phyloP scores from a whole-genome alignment of 2,888 invertebrate genomes.

The Trilocha varians region DNA sequence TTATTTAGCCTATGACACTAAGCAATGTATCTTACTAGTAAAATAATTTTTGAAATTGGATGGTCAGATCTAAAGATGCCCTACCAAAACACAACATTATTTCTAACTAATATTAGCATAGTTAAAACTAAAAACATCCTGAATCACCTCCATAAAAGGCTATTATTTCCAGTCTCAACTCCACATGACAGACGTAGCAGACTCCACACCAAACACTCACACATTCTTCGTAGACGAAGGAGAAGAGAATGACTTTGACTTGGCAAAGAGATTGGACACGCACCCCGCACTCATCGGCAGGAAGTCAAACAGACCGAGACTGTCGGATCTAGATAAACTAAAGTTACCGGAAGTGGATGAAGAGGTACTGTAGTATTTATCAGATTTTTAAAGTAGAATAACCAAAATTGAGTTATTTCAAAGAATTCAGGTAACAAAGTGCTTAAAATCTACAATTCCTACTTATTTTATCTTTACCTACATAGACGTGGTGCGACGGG shows the following conservation, averaged over 20 bases:
- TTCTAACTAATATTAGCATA: no score
- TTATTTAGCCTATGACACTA: no score
- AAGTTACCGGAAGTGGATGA: conserved; percentile 74
- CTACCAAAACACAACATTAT: no score
- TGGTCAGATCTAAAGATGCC: no score
- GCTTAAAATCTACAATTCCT: no score
- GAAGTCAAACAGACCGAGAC: conserved; percentile 78
- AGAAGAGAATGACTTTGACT: conserved; percentile 76
- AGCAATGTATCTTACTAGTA: no score
- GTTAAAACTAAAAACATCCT: background rate
- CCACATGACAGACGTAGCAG: conserved; percentile 85
- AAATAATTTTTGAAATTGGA: no score
- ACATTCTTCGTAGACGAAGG: conserved; percentile 83
- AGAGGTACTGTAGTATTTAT: conserved; percentile 31
- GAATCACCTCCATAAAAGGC: background rate
- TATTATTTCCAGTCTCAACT: conserved; percentile 78
- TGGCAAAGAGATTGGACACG: conserved; percentile 81
- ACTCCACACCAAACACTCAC: conserved; percentile 81
- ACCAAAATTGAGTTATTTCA: no score
- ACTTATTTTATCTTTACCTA: no score
- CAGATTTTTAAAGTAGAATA: no score
- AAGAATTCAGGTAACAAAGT: no score
- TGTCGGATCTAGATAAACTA: conserved; percentile 72
- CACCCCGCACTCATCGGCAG: conserved; percentile 80
- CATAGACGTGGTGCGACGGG: no score